phyloP scores from a whole-genome alignment of 2,113 vertebrate species.

The Prionailurus bengalensis region DNA sequence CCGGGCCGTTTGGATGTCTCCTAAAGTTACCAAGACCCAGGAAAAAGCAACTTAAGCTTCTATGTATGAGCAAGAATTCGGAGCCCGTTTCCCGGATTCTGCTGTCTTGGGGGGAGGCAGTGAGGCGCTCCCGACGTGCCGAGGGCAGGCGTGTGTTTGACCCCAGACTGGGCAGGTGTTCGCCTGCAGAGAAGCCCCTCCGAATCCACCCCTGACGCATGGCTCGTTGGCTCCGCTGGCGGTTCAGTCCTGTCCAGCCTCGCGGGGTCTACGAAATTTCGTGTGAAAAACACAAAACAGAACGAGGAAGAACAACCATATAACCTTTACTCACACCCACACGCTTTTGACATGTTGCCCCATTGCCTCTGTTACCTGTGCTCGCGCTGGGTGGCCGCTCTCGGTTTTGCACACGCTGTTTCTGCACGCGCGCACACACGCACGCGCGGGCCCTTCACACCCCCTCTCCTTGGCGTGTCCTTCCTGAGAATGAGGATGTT shows the following conservation, averaged over 20 bases:
- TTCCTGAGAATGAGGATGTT: not conserved
- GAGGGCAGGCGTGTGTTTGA: not conserved
- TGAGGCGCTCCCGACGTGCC: not conserved
- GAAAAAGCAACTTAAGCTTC: not conserved
- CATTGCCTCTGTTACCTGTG: not conserved
- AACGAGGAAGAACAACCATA: not conserved
- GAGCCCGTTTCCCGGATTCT: not conserved
- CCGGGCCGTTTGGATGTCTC: not conserved
- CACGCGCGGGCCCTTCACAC: not conserved
- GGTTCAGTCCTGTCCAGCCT: too few relatives aligned
- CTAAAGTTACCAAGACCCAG: too few relatives aligned
- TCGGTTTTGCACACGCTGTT: too few relatives aligned
- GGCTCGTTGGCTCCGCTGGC: accelerated
- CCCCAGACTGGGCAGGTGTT: accelerated
- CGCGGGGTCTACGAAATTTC: not conserved
- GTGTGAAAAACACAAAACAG: not conserved
- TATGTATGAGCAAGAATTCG: not conserved
- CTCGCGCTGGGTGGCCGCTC: not conserved
- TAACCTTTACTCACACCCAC: not conserved
- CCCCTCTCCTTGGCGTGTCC: accelerated
- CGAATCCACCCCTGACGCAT: accelerated
- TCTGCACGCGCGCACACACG: not conserved
- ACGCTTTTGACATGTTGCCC: not conserved
- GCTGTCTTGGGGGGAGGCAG: not conserved
- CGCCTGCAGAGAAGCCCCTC: not conserved